phyloP scores from a whole-genome alignment of 2,113 vertebrate species.

The Lepus timidus region DNA sequence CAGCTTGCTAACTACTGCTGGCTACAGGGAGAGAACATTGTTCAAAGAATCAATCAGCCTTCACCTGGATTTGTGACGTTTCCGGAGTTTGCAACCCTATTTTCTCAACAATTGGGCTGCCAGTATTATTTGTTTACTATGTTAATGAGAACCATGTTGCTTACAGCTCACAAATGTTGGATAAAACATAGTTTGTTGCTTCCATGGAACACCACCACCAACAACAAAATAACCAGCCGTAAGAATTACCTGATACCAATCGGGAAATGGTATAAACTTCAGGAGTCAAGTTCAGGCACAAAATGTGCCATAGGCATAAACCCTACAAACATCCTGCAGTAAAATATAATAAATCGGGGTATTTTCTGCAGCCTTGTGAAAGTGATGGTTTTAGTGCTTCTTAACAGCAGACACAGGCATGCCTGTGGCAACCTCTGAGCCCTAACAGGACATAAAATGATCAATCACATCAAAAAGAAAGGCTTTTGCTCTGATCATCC shows the following conservation, averaged over 20 bases:
- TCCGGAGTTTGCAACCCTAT: not conserved
- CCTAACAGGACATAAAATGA: not conserved
- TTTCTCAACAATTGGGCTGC: slow-evolving; percentile 54
- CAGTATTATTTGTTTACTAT: slow-evolving; percentile 50
- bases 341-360: not conserved
- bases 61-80: not conserved
- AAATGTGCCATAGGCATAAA: not conserved
- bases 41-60: not conserved
- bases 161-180: not conserved
- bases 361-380: slow-evolving; percentile 18
- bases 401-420: not conserved
- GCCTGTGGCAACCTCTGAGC: not conserved
- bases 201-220: not conserved
- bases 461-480: not conserved
- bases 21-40: not conserved
- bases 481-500: not conserved
- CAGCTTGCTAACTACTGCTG: not conserved
- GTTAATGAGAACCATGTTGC: slow-evolving; percentile 6
- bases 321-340: not conserved
- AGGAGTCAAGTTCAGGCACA: slow-evolving; percentile 21
- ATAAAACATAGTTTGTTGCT: not conserved
- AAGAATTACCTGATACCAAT: not conserved
- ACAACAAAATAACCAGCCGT: not conserved
- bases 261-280: not conserved
- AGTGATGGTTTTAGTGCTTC: slow-evolving; percentile 24